Evolutionary conservation across 2,888 invertebrate species (phyloP).

Genomic region (Craniophora ligustri): DNA sequence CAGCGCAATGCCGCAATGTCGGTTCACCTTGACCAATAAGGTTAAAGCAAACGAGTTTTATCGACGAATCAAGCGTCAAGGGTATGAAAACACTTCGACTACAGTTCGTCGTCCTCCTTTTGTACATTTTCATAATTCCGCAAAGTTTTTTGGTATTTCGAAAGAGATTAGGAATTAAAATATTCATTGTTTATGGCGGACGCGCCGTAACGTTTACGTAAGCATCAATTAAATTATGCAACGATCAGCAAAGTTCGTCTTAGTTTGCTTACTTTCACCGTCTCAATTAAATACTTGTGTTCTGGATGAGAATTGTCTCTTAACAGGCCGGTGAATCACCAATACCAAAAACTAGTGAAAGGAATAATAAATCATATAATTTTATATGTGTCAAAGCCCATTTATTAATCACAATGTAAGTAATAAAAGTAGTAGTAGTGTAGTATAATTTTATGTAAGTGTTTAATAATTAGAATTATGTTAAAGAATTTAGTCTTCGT

Average conservation of each 20-base stretch:
- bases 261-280: slow-evolving; percentile 35
- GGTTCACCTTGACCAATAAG: slow-evolving; percentile 45
- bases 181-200: slow-evolving; percentile 24
- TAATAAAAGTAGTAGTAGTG: too few species aligned
- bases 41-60: slow-evolving; percentile 45
- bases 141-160: slow-evolving; percentile 11
- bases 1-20: slow-evolving; percentile 55
- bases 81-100: slow-evolving; percentile 48
- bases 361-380: too few species aligned
- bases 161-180: slow-evolving; percentile 20
- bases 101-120: slow-evolving; percentile 22
- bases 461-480: too few species aligned
- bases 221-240: slow-evolving; percentile 33
- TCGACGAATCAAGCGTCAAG: slow-evolving; percentile 58
- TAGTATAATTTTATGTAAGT: too few species aligned
- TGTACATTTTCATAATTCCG: slow-evolving; percentile 28
- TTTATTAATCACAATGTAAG: too few species aligned
- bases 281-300: slow-evolving; percentile 10
- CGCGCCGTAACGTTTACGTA: slow-evolving; percentile 13
- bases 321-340: too few species aligned
- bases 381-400: too few species aligned
- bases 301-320: too few species aligned
- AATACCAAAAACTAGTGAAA: too few species aligned
- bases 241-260: slow-evolving; percentile 26
- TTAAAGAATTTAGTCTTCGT: too few species aligned